phyloP scores from a whole-genome alignment of 2,797 vertebrate species.

The Hybognathus amarus region DNA sequence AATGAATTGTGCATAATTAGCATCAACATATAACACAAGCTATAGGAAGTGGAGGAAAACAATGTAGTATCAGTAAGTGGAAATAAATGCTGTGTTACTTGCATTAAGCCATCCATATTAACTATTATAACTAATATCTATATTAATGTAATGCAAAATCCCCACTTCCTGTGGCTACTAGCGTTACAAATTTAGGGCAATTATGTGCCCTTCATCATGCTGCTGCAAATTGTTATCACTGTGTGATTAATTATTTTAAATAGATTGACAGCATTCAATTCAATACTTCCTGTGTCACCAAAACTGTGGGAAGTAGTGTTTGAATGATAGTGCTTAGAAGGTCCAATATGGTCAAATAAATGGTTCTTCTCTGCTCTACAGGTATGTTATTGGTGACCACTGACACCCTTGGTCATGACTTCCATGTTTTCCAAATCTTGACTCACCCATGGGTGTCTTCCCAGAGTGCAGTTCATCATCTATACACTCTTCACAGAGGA shows the following conservation, averaged over 20 bases:
- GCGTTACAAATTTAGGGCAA: not conserved
- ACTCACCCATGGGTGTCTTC: constrained; percentile 97
- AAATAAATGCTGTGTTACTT: not conserved
- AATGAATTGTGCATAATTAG: not conserved
- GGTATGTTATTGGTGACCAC: constrained; percentile 98
- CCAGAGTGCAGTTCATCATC: constrained; percentile 96
- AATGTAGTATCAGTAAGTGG: not conserved
- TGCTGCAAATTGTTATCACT: no score
- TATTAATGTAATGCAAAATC: not conserved
- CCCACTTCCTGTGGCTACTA: not conserved
- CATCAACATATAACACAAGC: not conserved
- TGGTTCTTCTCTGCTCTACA: constrained; percentile 59
- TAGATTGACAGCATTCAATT: not conserved
- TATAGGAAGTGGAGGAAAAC: not conserved
- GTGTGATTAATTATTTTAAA: not conserved
- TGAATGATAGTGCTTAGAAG: not conserved
- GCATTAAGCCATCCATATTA: not conserved
- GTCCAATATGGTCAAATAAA: not conserved
- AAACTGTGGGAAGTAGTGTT: not conserved
- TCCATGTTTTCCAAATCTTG: constrained; percentile 96
- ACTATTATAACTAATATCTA: no score
- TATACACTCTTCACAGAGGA: constrained; percentile 96
- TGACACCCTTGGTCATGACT: constrained; percentile 94
- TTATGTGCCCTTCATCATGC: not conserved
- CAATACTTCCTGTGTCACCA: not conserved